Conservation (phyloP, 2,113 vertebrate species). For the Nerophis ophidion region DNA sequence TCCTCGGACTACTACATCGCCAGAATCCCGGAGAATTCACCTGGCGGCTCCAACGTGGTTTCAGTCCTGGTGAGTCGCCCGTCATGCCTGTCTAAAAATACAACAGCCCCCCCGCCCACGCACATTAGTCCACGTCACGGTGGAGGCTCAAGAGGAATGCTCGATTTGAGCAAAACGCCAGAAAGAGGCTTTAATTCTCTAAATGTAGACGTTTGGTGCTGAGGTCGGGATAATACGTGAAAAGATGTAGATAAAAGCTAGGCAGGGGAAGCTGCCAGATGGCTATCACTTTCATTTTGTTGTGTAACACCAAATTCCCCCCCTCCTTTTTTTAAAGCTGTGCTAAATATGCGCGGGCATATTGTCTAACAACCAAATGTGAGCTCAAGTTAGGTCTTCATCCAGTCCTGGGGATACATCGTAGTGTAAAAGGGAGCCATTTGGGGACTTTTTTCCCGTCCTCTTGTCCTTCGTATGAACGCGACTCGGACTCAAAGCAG, state of each 20-base stretch:
- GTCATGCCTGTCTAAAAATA: conserved; percentile 50
- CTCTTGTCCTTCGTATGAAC: conserved; percentile 22
- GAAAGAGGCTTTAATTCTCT: conserved; percentile 55
- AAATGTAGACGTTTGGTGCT: conserved; percentile 56
- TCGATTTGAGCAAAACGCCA: conserved; percentile 46
- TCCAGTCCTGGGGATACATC: background rate
- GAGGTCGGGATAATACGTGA: conserved; percentile 59
- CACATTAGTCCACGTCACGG: conserved; percentile 38
- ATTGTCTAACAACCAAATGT: conserved; percentile 16
- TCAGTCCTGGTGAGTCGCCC: conserved; percentile 82
- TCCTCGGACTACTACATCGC: conserved; percentile 88
- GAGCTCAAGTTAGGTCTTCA: conserved; percentile 15
- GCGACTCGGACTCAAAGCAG: conserved; percentile 29
- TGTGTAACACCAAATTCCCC: conserved; percentile 66
- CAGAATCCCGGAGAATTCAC: conserved; percentile 89
- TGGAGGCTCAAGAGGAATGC: conserved; percentile 42
- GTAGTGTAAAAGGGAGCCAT: background rate
- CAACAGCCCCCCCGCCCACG: conserved; percentile 7
- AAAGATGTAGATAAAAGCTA: conserved; percentile 66
- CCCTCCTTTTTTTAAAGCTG: conserved; percentile 15
- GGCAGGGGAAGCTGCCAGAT: conserved; percentile 70
- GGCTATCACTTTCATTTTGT: conserved; percentile 73
- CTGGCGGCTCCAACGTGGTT: conserved; percentile 85
- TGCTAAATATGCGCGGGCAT: conserved; percentile 34
- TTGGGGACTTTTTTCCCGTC: background rate